A percentile compares a stretch with the other conserved stretches of the same genome.
Evolutionary conservation across 2,113 vertebrate genomes (phyloP).

Genomic region (Archocentrus centrarchus): DNA sequence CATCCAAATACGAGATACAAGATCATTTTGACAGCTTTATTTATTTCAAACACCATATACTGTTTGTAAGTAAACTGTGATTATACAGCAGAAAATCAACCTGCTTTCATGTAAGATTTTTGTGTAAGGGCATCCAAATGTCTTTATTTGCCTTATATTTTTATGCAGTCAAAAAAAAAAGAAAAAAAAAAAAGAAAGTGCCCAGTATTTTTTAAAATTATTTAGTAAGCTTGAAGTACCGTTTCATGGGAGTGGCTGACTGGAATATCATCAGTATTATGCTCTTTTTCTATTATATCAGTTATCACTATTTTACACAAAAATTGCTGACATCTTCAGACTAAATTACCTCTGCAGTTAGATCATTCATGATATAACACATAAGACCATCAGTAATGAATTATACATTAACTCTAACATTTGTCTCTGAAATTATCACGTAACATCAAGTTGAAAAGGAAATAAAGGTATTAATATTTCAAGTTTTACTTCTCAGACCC

Average conservation of each 20-base stretch:
- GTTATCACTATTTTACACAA: background rate
- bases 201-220: background rate
- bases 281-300: background rate
- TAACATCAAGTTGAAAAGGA: background rate
- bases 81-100: background rate
- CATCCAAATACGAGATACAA: constrained; percentile 19
- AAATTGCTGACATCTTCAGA: background rate
- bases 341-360: background rate
- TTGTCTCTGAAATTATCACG: background rate
- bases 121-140: background rate
- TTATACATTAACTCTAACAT: background rate
- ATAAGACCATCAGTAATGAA: background rate
- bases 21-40: constrained; percentile 14
- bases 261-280: background rate
- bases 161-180: background rate
- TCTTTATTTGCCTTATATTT: background rate
- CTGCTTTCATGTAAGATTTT: background rate
- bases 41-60: constrained; percentile 9
- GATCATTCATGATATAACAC: background rate
- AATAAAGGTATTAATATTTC: background rate
- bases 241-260: background rate
- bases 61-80: background rate
- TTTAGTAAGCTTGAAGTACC: background rate
- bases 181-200: background rate
- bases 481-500: background rate